Evolutionary conservation across 2,797 vertebrate species (phyloP).

Genomic region (Florisuga fusca): DNA sequence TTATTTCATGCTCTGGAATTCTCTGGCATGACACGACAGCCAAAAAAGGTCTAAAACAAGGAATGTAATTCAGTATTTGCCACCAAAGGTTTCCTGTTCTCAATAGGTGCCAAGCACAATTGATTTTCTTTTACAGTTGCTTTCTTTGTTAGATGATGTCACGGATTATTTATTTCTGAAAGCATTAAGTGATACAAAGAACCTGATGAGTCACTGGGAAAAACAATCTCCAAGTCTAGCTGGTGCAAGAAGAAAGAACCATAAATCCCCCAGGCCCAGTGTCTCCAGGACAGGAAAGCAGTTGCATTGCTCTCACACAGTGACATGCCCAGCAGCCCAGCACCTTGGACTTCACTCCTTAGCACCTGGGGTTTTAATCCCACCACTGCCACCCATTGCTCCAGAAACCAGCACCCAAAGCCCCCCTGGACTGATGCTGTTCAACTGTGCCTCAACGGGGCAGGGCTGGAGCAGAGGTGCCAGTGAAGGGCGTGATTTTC

Average conservation of each 20-base stretch:
- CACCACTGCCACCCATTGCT: neutral
- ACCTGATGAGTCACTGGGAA: neutral
- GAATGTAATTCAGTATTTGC: neutral
- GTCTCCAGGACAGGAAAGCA: neutral
- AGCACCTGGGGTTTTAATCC: neutral
- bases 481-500: neutral
- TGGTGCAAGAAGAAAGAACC: neutral
- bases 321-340: accelerated
- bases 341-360: neutral
- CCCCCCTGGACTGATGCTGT: neutral
- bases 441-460: neutral
- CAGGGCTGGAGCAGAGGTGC: neutral
- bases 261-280: neutral
- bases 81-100: neutral
- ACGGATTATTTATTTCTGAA: neutral
- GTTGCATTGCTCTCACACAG: neutral
- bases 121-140: neutral
- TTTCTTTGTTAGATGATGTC: neutral
- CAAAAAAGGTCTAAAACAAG: neutral
- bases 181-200: neutral
- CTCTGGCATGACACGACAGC: neutral
- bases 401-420: neutral
- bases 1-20: neutral
- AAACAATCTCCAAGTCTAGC: neutral
- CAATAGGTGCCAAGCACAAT: neutral